These are phyloP conservation scores for Tubulanus polymorphus DNA, from an alignment of 2,888 invertebrate genomes.

Conservation along the genomic window DNA sequence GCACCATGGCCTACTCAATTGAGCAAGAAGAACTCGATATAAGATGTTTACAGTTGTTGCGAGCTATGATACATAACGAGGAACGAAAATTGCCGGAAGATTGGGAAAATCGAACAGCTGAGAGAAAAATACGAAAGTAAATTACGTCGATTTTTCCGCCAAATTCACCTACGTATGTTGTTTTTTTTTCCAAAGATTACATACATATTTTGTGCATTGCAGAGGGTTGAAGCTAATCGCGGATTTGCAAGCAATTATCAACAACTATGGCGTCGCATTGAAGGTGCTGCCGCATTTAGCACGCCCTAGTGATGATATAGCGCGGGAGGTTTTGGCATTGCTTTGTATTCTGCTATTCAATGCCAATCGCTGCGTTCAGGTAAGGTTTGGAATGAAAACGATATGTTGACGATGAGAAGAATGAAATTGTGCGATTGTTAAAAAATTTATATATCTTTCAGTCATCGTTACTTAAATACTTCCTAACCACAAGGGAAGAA, in stretches of 20 bases:
- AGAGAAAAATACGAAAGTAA: slow-evolving; percentile 37
- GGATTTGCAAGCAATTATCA: slow-evolving; percentile 41
- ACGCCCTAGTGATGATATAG: slow-evolving; percentile 43
- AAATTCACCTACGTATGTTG: no score
- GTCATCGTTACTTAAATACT: slow-evolving; percentile 49
- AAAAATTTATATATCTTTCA: no score
- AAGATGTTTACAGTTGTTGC: slow-evolving; percentile 48
- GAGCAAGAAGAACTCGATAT: slow-evolving; percentile 52
- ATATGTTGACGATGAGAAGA: no score
- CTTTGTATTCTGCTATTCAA: slow-evolving; percentile 49
- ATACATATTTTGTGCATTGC: slow-evolving; percentile 6
- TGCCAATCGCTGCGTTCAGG: slow-evolving; percentile 49
- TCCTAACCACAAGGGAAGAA: slow-evolving; percentile 50
- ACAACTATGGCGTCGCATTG: slow-evolving; percentile 38
- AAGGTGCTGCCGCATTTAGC: slow-evolving; percentile 49
- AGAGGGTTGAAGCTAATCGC: slow-evolving; percentile 38
- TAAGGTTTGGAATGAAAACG: no score
- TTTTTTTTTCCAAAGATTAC: no score
- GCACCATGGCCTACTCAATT: not conserved
- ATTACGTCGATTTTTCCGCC: no score
- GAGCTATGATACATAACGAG: slow-evolving; percentile 51
- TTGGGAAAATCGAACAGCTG: slow-evolving; percentile 43
- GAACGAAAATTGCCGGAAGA: slow-evolving; percentile 44
- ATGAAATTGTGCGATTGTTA: no score
- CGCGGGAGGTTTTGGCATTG: slow-evolving; percentile 46